These are phyloP conservation scores for Erebia ligea DNA, from an alignment of 2,888 invertebrate genomes.

Conservation along the genomic window DNA sequence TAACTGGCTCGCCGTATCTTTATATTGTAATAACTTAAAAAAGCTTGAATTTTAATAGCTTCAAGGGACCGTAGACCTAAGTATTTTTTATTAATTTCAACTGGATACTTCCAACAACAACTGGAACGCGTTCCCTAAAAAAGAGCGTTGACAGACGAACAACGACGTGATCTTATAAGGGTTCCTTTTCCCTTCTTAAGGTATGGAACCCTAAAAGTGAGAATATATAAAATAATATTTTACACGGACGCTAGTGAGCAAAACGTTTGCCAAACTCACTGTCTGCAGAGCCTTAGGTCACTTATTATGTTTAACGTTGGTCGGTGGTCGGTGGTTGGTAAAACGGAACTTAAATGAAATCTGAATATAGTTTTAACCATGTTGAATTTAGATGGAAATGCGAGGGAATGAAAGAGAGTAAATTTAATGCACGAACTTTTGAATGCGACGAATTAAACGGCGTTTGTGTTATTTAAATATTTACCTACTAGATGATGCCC, in stretches of 20 bases:
- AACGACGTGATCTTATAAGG: no score
- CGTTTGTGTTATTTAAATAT: background rate
- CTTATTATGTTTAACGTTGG: background rate
- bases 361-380: background rate
- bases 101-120: no score
- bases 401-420: slow-evolving; percentile 12
- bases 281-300: background rate
- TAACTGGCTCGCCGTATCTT: no score
- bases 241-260: background rate
- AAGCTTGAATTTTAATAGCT: no score
- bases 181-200: no score
- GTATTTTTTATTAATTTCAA: no score
- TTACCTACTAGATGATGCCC: no score
- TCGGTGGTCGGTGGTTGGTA: background rate
- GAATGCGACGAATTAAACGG: slow-evolving; percentile 17
- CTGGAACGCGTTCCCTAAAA: no score
- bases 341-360: slow-evolving; percentile 2
- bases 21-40: no score
- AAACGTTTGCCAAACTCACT: background rate
- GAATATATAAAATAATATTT: background rate
- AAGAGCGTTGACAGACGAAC: no score
- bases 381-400: slow-evolving; percentile 1
- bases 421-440: slow-evolving; percentile 17
- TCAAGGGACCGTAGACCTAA: no score
- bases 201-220: no score